Percentiles rank a stretch among this genome's conserved stretches.
These are phyloP conservation scores for Hemithea aestivaria DNA, from an alignment of 2,888 invertebrate genomes.

Conservation along the genomic window DNA sequence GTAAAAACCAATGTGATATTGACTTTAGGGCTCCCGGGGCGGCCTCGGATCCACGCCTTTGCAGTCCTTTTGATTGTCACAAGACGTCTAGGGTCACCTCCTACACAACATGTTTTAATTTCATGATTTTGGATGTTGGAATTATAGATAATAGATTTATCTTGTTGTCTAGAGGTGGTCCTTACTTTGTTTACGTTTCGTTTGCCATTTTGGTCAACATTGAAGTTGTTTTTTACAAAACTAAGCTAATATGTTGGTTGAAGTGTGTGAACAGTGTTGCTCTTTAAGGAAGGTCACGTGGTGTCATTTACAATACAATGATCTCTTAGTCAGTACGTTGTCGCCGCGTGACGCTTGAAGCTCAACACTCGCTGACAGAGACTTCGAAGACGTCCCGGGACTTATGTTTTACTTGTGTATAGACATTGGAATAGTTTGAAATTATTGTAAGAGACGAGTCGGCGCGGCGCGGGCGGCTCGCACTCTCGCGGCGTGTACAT, in stretches of 20 bases:
- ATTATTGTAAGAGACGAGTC: conserved; percentile 51
- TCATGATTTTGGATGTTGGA: conserved; percentile 14
- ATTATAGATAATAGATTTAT: conserved; percentile 10
- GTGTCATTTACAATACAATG: conserved; percentile 18
- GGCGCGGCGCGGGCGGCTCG: conserved; percentile 36
- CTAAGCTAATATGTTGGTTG: conserved; percentile 4
- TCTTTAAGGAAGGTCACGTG: conserved; percentile 1
- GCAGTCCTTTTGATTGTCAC: conserved; percentile 26
- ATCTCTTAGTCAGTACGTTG: conserved; percentile 27
- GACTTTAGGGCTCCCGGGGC: conserved; percentile 47
- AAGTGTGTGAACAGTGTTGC: background rate
- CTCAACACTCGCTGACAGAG: conserved; percentile 7
- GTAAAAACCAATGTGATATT: conserved; percentile 46
- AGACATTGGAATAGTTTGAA: conserved; percentile 58
- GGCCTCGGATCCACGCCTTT: conserved; percentile 31
- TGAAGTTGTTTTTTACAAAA: conserved; percentile 5
- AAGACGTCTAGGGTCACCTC: conserved; percentile 15
- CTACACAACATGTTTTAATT: conserved; percentile 17
- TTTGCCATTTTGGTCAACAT: conserved; percentile 2
- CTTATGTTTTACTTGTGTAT: conserved; percentile 67
- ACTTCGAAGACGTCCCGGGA: conserved; percentile 49
- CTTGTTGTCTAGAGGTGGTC: conserved; percentile 16
- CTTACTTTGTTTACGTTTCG: conserved; percentile 10
- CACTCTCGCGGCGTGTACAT: conserved; percentile 24
- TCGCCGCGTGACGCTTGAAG: conserved; percentile 9